Evolutionary conservation across 2,888 invertebrate species (phyloP).

Genomic region (Venusia cambrica): DNA sequence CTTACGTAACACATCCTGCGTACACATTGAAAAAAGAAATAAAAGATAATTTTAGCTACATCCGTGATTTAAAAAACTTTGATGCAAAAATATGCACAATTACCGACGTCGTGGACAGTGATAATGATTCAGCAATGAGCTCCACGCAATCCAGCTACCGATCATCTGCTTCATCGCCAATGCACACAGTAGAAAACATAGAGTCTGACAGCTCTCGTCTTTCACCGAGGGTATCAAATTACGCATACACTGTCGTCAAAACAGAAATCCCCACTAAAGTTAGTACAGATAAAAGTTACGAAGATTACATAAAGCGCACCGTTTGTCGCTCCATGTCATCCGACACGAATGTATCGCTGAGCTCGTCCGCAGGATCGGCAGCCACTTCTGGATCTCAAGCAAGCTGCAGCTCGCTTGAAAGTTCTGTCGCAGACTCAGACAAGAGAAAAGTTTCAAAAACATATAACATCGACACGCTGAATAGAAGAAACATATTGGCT

Average conservation of each 20-base stretch:
- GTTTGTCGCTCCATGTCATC: slow-evolving; percentile 86
- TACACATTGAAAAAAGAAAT: slow-evolving; percentile 50
- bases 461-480: slow-evolving; percentile 90
- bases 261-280: slow-evolving; percentile 63
- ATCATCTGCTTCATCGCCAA: slow-evolving; percentile 88
- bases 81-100: slow-evolving; percentile 72
- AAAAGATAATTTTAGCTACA: slow-evolving; percentile 52
- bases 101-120: slow-evolving; percentile 85
- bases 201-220: slow-evolving; percentile 78
- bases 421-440: slow-evolving; percentile 83
- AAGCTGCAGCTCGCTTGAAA: slow-evolving; percentile 84
- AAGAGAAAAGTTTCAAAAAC: slow-evolving; percentile 87
- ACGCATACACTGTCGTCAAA: slow-evolving; percentile 67
- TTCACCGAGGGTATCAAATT: slow-evolving; percentile 69
- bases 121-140: slow-evolving; percentile 94
- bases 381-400: slow-evolving; percentile 88
- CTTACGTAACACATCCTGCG: slow-evolving; percentile 34
- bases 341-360: slow-evolving; percentile 86
- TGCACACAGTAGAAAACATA: slow-evolving; percentile 82
- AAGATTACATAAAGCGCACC: slow-evolving; percentile 77
- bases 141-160: slow-evolving; percentile 90
- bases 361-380: slow-evolving; percentile 86
- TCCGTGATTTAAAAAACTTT: slow-evolving; percentile 63
- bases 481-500: slow-evolving; percentile 92
- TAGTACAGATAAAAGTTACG: slow-evolving; percentile 53